Base-by-base conservation (phyloP, 2,113 vertebrate species). In the Sakesphorus luctuosus region DNA sequence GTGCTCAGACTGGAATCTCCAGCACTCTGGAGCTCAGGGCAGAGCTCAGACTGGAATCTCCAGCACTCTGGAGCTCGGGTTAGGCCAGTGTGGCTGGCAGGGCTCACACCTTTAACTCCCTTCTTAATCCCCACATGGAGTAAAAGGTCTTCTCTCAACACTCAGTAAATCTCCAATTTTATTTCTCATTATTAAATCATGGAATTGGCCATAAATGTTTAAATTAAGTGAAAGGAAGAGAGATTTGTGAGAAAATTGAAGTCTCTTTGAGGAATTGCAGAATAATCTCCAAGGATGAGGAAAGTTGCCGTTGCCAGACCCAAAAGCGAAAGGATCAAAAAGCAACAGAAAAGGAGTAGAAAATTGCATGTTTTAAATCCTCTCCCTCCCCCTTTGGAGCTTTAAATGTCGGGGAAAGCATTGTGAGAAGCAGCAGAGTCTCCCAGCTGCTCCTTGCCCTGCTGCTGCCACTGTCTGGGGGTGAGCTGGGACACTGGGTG, bases 141-240 rank as follows among this genome's bases (percentile, higher is more conserved):
- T 90, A 93, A 95, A 96, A 98, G 95, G 93, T 95, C 94, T 91
- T 84, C 96, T 91, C 94, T 97, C 87, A 77, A 81, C 69, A 75
- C 73, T 97, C 97, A 96, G 96, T 97, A 97, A 97, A 92, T 78
- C 83, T 97, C 91, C 95, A 96, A 91, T 97, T 97, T 97, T 95
- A 97, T 96, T 97, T 97, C 97, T 97, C 97, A 97, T 98, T 97
- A 98, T 97, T 98, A 98, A 98, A 97, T 96, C 94, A 98, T 98
- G 79, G 95, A 97, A 95, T 95, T 87, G 95, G 97, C 94, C 84
- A 95, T 97, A 95, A 97, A 97, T 95, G 97, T 98, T 97, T 97
- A 98, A 97, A 97, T 97, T 96, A 97, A 95, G 87, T 93, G 93
- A 98, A 97, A 97, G 94, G 91, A 96, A 89, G 81, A 96, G 94